Percentiles rank a stretch among this genome's conserved stretches.
Conservation (phyloP, 2,113 vertebrate genomes). For the Aptenodytes patagonicus region DNA sequence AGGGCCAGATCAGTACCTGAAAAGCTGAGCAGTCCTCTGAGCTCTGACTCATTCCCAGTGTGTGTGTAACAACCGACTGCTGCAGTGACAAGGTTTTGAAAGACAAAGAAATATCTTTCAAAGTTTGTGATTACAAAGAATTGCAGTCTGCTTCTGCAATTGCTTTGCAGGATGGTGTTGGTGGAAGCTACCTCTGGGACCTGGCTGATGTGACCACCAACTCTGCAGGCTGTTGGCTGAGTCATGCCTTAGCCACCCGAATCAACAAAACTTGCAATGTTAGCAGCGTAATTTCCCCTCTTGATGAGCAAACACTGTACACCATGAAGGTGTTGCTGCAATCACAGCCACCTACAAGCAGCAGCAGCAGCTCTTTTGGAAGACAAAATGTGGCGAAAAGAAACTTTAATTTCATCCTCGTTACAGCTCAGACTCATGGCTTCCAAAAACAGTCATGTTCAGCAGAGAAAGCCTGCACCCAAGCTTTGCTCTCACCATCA, state of each 20-base stretch:
- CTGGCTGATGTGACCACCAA: neutral
- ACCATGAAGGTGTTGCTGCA: neutral
- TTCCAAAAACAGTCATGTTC: neutral
- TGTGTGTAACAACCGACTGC: neutral
- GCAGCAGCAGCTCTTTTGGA: neutral
- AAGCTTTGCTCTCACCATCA: neutral
- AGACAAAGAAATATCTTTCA: neutral
- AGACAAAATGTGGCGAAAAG: neutral
- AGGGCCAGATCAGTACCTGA: neutral
- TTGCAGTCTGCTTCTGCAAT: neutral
- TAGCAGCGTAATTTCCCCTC: neutral
- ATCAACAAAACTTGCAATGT: neutral
- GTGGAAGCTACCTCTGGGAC: neutral
- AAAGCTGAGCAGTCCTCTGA: neutral
- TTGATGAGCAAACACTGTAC: neutral
- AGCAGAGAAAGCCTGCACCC: neutral
- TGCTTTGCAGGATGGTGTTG: neutral
- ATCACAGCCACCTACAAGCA: neutral
- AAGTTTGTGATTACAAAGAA: neutral
- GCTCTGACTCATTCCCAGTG: neutral
- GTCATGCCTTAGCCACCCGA: neutral
- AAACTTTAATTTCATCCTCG: neutral
- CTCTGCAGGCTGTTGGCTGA: neutral
- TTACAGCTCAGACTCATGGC: neutral
- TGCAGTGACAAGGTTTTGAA: neutral